Conservation (phyloP, 1,140 invertebrate genomes). For the Scaptomyza graminum region DNA sequence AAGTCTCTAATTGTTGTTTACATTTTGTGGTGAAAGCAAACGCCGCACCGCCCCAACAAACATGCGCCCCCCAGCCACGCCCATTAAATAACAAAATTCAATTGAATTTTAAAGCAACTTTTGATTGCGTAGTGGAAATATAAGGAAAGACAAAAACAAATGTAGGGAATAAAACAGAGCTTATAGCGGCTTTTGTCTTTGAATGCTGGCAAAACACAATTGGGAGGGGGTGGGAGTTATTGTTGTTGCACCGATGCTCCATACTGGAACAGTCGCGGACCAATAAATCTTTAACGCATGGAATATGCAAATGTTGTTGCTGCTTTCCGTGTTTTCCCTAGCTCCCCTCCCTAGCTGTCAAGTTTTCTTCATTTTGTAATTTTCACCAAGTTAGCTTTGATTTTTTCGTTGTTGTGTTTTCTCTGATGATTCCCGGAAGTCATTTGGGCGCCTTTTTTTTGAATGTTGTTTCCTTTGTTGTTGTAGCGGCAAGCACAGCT, state of each 20-base stretch:
- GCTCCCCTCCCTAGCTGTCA: slow-evolving; percentile 14
- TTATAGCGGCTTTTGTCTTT: slow-evolving; percentile 65
- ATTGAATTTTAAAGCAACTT: slow-evolving; percentile 59
- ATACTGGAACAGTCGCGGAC: slow-evolving; percentile 38
- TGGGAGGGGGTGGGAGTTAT: slow-evolving; percentile 1
- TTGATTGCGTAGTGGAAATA: slow-evolving; percentile 55
- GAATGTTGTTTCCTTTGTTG: slow-evolving; percentile 27
- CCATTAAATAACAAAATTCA: slow-evolving; percentile 59
- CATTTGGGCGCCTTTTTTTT: slow-evolving; percentile 59
- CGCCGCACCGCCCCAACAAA: slow-evolving; percentile 25
- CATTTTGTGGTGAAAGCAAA: slow-evolving; percentile 60
- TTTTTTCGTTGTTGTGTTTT: slow-evolving; percentile 39
- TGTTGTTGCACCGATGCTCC: background rate
- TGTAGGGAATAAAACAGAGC: slow-evolving; percentile 32
- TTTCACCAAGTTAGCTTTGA: slow-evolving; percentile 54
- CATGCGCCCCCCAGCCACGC: slow-evolving; percentile 10
- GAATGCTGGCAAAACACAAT: slow-evolving; percentile 69
- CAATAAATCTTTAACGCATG: slow-evolving; percentile 75
- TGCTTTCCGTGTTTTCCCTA: slow-evolving; percentile 46
- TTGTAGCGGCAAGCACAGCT: slow-evolving; percentile 49
- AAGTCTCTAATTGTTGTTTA: slow-evolving; percentile 70
- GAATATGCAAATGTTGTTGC: slow-evolving; percentile 77
- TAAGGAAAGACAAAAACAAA: background rate
- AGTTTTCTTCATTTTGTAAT: slow-evolving; percentile 27
- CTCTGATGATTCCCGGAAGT: slow-evolving; percentile 65